Conservation (phyloP, 2,888 invertebrate genomes). For the Choreutis nemorana region DNA sequence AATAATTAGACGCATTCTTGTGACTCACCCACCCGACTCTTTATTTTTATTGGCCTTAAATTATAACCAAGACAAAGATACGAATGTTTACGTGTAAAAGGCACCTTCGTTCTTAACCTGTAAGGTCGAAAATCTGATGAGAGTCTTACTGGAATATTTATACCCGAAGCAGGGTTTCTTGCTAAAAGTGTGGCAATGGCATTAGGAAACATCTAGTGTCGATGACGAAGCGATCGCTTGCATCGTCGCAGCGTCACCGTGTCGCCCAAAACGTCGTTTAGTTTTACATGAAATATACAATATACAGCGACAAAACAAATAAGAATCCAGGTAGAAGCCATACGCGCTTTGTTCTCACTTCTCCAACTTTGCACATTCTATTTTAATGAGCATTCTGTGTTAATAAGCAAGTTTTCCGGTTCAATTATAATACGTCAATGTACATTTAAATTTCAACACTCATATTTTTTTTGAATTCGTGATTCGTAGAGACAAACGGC, state of each 20-base stretch:
- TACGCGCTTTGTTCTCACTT: too few relatives aligned
- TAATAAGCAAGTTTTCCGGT: too few relatives aligned
- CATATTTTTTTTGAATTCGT: background rate
- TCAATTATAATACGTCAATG: too few relatives aligned
- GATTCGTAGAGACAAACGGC: constrained; percentile 38
- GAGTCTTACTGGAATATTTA: too few relatives aligned
- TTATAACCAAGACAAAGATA: constrained; percentile 37
- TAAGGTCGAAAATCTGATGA: constrained; percentile 22
- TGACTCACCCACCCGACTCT: constrained; percentile 55
- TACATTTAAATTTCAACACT: too few relatives aligned
- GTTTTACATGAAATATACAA: too few relatives aligned
- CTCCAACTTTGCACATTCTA: too few relatives aligned
- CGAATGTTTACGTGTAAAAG: constrained; percentile 23
- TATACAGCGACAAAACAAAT: too few relatives aligned
- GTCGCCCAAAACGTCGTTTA: too few relatives aligned
- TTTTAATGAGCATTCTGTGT: too few relatives aligned
- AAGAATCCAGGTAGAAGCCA: too few relatives aligned
- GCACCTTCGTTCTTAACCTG: constrained; percentile 20
- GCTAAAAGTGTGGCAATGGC: constrained; percentile 32
- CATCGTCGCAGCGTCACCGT: too few relatives aligned
- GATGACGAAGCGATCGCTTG: constrained; percentile 27
- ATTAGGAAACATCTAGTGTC: constrained; percentile 34
- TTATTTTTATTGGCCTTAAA: constrained; percentile 53
- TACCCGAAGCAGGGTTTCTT: constrained; percentile 15
- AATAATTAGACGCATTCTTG: constrained; percentile 56